phyloP scores from a whole-genome alignment of 2,888 invertebrate species.

The Dimorphilus gyrociliatus region DNA sequence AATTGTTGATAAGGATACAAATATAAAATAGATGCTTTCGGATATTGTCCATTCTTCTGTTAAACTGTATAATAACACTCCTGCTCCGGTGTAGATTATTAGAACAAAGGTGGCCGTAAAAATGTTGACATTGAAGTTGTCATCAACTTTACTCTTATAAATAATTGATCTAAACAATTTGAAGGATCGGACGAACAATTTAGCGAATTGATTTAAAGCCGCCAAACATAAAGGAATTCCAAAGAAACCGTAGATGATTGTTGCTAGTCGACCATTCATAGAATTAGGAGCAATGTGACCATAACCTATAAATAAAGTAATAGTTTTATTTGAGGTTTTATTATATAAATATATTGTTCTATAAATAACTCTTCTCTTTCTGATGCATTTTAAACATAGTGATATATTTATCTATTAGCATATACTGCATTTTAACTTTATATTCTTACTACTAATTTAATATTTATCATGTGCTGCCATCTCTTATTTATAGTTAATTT shows the following conservation, averaged over 20 bases:
- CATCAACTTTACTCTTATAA: slow-evolving; percentile 1
- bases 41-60: slow-evolving; percentile 4
- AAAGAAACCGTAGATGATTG: slow-evolving; percentile 6
- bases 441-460: no score
- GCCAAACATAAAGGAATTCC: slow-evolving; percentile 5
- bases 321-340: no score
- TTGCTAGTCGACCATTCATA: slow-evolving; percentile 4
- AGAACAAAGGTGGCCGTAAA: slow-evolving; percentile 2
- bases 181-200: slow-evolving; percentile 1
- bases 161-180: no score
- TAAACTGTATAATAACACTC: slow-evolving; percentile 4
- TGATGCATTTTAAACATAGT: no score
- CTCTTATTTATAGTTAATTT: no score
- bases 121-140: neutral
- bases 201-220: slow-evolving; percentile 4
- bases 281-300: slow-evolving; percentile 6
- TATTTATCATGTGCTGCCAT: no score
- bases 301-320: slow-evolving; percentile 5
- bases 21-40: slow-evolving; percentile 5
- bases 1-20: slow-evolving; percentile 4
- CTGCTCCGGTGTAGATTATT: slow-evolving; percentile 3
- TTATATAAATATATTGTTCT: no score
- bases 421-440: no score
- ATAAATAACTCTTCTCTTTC: no score
- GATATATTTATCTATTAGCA: no score